Conservation (phyloP, 1,140 invertebrate species). For the Rhagoletis zephyria region DNA sequence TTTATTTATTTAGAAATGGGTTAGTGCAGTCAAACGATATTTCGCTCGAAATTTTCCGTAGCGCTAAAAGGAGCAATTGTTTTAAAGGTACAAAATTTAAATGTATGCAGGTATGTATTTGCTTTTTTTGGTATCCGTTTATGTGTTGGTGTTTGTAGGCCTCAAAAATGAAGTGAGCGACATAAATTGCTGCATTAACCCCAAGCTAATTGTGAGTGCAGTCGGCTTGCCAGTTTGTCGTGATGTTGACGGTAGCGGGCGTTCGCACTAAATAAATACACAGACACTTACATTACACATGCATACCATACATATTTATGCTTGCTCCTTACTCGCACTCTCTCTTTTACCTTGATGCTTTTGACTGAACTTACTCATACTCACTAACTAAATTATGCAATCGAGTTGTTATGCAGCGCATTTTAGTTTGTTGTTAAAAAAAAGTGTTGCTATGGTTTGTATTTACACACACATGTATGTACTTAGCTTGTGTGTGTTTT, state of each 20-base stretch:
- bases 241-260: background rate
- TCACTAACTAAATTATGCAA: slow-evolving; percentile 38
- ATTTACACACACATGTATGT: too few relatives aligned
- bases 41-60: too few relatives aligned
- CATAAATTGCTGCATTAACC: slow-evolving; percentile 17
- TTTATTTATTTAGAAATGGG: background rate
- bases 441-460: background rate
- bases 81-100: background rate
- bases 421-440: slow-evolving; percentile 6
- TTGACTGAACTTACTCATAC: background rate
- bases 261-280: background rate
- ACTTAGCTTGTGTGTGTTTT: too few relatives aligned
- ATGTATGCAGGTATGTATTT: background rate
- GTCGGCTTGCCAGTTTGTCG: background rate
- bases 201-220: background rate
- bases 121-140: background rate
- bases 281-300: background rate
- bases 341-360: too few relatives aligned
- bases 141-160: background rate
- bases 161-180: background rate
- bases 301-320: background rate
- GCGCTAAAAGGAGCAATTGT: background rate
- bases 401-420: slow-evolving; percentile 24
- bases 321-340: background rate
- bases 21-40: too few relatives aligned